Evolutionary conservation across 2,888 invertebrate genomes (phyloP), one percentile per base, ranked within the genome.

Genomic region (Graphium colonna): DNA sequence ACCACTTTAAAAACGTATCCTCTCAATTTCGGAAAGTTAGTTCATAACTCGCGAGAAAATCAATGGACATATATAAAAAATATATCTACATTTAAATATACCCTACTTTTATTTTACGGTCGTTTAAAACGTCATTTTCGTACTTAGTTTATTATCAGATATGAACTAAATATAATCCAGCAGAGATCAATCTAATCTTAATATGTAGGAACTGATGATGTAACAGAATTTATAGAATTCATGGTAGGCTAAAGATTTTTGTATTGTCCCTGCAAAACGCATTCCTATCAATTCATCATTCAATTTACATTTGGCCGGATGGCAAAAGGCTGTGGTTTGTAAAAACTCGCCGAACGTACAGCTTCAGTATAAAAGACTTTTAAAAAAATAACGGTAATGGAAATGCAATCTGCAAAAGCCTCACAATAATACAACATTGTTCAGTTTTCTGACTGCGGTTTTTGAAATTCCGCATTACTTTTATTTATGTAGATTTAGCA

Each of bases 271-370:
- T 67, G 69, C 71, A 69, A 71, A 75, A 77, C 74, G 79, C 79
- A 74, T 73, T 77, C 79, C 77, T 77, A 79, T 81, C 82, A 81
- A 83, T 85, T 79, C 82, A 84, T 84, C 85, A 82, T 85, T 86
- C 83, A 83, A 85, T 86, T 85, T 82, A 83, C 83, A 82, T 84
- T 82, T 81, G 75, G 75, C 74, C 75, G 71, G 73, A 68, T 74
- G 69, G 69, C 69, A 67, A 70, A 40, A 33, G 33, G 40, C 49
- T 16, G 15, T 39, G 49, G 39, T 49, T 40, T 21, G 21, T 45
- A 50, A 45, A 49, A 54, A 54, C 39, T n/a, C 21, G 45, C 39
- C 45, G 39, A 44, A 52, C 40, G 28, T 21, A 36, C n/a, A 52
- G 36, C 38, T 47, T 52, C 41, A 47, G 46, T 46, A 16, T 5